Evolutionary conservation across 2,888 invertebrate species (phyloP).

Genomic region (Eurytoma adleriae): DNA sequence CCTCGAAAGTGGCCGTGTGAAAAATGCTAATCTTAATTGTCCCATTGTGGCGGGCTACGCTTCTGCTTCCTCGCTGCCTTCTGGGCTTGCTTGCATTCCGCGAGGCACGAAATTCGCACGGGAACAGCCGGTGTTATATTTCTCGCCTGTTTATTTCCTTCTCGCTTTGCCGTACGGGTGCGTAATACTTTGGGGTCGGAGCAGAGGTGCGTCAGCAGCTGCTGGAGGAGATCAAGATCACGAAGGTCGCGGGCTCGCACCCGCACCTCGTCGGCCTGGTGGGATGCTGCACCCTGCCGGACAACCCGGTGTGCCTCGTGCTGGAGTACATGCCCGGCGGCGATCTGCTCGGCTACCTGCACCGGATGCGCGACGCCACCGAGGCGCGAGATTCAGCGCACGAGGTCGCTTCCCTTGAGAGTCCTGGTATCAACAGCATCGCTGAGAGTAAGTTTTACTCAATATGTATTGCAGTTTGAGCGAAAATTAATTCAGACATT

Average conservation of each 20-base stretch:
- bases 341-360: slow-evolving; percentile 82
- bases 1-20: too few species aligned
- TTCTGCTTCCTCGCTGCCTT: too few species aligned
- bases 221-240: slow-evolving; percentile 85
- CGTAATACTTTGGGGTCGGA: too few species aligned
- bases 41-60: too few species aligned
- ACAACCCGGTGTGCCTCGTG: slow-evolving; percentile 83
- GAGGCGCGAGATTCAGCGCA: not conserved
- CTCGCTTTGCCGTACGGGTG: not conserved
- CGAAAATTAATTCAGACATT: too few species aligned
- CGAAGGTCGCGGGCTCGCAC: slow-evolving; percentile 87
- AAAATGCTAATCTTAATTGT: too few species aligned
- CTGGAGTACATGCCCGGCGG: slow-evolving; percentile 89
- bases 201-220: slow-evolving; percentile 79
- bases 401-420: slow-evolving; percentile 27
- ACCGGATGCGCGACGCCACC: slow-evolving; percentile 62
- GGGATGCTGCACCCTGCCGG: slow-evolving; percentile 84
- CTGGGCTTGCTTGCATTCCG: too few species aligned
- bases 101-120: too few species aligned
- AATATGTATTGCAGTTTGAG: not conserved
- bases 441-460: slow-evolving; percentile 31
- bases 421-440: slow-evolving; percentile 26
- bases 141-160: too few species aligned
- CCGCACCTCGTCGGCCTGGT: slow-evolving; percentile 85
- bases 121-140: too few species aligned